Conservation (phyloP, 2,888 invertebrate genomes). For the Hypomecis punctinalis region DNA sequence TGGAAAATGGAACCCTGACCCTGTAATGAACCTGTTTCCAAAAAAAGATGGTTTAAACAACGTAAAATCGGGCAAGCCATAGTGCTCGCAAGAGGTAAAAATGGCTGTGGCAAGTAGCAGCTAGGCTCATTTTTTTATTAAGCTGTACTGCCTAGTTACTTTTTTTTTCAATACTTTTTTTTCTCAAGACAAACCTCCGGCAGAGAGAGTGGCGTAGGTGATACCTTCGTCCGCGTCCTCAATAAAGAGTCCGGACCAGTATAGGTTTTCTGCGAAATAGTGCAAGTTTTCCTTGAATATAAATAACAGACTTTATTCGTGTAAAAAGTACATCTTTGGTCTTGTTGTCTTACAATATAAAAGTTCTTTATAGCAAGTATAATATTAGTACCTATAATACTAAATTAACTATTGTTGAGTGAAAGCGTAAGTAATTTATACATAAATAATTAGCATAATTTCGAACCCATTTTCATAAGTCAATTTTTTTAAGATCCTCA, state of each 20-base stretch:
- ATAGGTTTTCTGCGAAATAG: conserved; percentile 61
- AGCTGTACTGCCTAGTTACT: neutral
- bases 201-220: conserved; percentile 27
- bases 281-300: neutral
- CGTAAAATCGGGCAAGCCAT: neutral
- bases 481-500: no score
- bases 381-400: no score
- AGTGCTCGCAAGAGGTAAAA: neutral
- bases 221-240: conserved; percentile 54
- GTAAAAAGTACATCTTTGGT: no score
- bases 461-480: no score
- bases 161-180: conserved; percentile 6
- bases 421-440: neutral
- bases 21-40: no score
- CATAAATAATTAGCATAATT: neutral
- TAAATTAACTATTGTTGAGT: no score
- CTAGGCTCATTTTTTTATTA: neutral
- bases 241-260: conserved; percentile 58
- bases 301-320: no score
- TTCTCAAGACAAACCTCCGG: conserved; percentile 42
- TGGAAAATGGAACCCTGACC: no score
- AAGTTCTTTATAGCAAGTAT: no score
- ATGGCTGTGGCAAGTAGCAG: conserved; percentile 5
- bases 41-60: no score
- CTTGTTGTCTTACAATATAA: no score